phyloP scores from a whole-genome alignment of 2,113 vertebrate species.

The Neotragus pygmaeus region DNA sequence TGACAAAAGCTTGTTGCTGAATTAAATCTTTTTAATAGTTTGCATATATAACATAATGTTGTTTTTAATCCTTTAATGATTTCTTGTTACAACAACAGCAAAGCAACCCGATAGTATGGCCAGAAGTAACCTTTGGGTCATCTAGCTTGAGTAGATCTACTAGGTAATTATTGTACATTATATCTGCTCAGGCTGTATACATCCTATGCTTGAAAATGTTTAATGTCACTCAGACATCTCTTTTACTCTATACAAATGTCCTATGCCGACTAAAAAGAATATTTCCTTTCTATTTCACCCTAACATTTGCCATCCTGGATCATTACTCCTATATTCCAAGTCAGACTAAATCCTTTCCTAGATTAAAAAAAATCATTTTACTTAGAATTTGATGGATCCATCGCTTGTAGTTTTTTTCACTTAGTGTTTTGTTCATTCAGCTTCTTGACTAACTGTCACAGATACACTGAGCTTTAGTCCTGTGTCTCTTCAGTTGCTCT shows the following conservation, averaged over 20 bases:
- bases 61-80: constrained; percentile 27
- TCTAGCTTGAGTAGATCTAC: background rate
- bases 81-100: constrained; percentile 13
- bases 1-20: constrained; percentile 38
- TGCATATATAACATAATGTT: background rate
- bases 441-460: constrained; percentile 12
- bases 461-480: background rate
- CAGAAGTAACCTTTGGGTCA: background rate
- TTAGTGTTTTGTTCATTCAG: background rate
- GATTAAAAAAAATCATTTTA: background rate
- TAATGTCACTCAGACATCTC: background rate
- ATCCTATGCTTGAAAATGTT: background rate
- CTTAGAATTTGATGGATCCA: background rate
- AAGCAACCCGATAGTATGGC: background rate
- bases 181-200: background rate
- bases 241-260: background rate
- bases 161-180: background rate
- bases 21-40: constrained; percentile 58
- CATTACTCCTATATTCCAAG: background rate
- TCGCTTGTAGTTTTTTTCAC: background rate
- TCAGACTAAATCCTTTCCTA: background rate
- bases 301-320: background rate
- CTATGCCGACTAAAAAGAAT: background rate
- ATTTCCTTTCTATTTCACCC: background rate
- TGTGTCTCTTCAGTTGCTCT: constrained; percentile 30